Conservation (phyloP, 2,888 invertebrate species). For the Ganaspis brasiliensis region DNA sequence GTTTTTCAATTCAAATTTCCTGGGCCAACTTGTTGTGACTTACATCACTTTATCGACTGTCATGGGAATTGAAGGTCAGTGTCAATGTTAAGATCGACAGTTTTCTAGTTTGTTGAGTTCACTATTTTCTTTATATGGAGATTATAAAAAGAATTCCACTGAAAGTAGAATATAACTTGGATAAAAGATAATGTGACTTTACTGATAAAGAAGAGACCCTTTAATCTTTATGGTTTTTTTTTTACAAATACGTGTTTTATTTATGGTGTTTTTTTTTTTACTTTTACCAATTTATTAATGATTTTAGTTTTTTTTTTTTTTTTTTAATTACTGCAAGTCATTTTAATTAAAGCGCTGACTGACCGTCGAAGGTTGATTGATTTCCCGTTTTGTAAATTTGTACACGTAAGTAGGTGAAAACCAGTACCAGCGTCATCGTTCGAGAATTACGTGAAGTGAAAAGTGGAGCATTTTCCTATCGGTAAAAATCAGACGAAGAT, state of each 20-base stretch:
- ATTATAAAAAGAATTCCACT: not conserved
- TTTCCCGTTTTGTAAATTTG: conserved; percentile 12
- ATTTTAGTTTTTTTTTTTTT: not conserved
- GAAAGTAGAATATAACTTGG: not conserved
- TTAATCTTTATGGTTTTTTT: not conserved
- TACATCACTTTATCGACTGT: not conserved
- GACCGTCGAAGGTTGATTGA: conserved; percentile 33
- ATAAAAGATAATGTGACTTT: not conserved
- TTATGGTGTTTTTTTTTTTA: not conserved
- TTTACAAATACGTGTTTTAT: not conserved
- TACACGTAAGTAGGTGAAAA: conserved; percentile 23
- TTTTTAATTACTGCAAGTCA: conserved; percentile 31
- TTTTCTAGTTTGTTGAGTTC: not conserved
- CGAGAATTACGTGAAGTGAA: conserved; percentile 6
- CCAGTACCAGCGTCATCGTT: conserved; percentile 30
- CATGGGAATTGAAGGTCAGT: conserved; percentile 4
- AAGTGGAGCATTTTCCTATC: conserved; percentile 14
- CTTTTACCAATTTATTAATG: not conserved
- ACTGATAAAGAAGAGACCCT: not conserved
- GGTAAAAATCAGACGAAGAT: not conserved
- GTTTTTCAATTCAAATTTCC: not conserved
- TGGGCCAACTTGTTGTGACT: not conserved
- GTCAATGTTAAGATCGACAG: not conserved
- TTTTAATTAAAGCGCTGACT: conserved; percentile 1
- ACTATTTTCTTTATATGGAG: not conserved